These are phyloP conservation scores for Neocloeon triangulifer DNA, from an alignment of 1,140 invertebrate species.

Conservation along the genomic window DNA sequence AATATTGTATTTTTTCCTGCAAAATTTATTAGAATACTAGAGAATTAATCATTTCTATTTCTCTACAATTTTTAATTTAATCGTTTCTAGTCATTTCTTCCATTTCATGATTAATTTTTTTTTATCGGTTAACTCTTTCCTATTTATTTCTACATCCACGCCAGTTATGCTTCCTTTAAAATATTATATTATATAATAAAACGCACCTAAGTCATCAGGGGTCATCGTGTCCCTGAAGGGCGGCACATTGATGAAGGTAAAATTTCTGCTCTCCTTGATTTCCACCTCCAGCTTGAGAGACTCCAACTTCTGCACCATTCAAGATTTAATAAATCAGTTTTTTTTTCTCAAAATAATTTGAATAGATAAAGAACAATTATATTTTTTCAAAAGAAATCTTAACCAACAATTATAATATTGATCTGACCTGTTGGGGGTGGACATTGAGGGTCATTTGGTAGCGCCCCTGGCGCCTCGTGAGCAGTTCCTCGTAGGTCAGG, in stretches of 20 bases:
- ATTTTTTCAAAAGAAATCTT: neutral
- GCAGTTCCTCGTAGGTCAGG: constrained; percentile 37
- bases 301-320: constrained; percentile 26
- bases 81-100: no score
- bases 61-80: no score
- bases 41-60: no score
- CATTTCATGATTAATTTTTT: no score
- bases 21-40: no score
- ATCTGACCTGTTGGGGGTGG: neutral
- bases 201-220: constrained; percentile 6
- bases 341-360: no score
- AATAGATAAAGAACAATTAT: constrained; percentile 6
- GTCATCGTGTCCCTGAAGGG: constrained; percentile 21
- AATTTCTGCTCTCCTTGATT: constrained; percentile 27
- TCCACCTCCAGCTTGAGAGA: constrained; percentile 27
- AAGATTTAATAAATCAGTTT: no score
- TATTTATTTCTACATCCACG: no score
- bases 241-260: constrained; percentile 26
- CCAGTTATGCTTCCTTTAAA: constrained; percentile 2
- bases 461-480: constrained; percentile 23
- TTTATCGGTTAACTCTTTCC: no score
- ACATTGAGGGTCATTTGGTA: neutral
- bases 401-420: neutral
- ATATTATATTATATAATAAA: neutral
- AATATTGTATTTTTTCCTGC: no score